These are phyloP conservation scores for crab-eating macaque (Macaca fascicularis) DNA, from an alignment of 2,113 vertebrate genomes.

Conservation along the genomic window DNA sequence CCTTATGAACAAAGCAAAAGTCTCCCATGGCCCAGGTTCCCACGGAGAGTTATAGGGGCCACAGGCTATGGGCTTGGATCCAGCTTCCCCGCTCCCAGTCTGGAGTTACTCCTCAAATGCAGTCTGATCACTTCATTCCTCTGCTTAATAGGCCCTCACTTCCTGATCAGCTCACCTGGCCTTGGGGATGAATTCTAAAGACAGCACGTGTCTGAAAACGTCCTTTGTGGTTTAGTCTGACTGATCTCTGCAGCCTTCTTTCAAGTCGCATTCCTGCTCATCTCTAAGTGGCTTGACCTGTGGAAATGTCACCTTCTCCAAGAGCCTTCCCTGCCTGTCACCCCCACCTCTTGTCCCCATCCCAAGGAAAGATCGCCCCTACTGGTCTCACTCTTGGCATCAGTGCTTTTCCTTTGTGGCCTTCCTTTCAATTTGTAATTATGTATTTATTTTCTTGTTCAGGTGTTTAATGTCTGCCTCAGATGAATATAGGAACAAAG, in stretches of 20 bases:
- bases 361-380: not conserved
- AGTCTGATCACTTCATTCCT: not conserved
- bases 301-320: not conserved
- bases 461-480: not conserved
- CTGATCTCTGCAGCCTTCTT: not conserved
- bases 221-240: not conserved
- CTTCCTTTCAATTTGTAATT: not conserved
- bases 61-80: not conserved
- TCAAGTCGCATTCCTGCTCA: not conserved
- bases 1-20: not conserved
- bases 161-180: not conserved
- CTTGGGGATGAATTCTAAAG: not conserved
- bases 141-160: not conserved
- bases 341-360: not conserved
- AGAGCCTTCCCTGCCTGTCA: not conserved
- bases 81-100: not conserved
- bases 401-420: not conserved
- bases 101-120: not conserved
- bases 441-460: not conserved
- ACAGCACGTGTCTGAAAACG: not conserved
- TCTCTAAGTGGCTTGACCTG: not conserved
- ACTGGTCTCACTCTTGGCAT: not conserved
- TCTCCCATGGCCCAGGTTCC: no score
- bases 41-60: not conserved
- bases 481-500: not conserved